A percentile compares a stretch with the other conserved stretches of the same genome.
These are phyloP conservation scores for Ypsolopha scabrella DNA, from an alignment of 2,888 invertebrate species.

Conservation along the genomic window DNA sequence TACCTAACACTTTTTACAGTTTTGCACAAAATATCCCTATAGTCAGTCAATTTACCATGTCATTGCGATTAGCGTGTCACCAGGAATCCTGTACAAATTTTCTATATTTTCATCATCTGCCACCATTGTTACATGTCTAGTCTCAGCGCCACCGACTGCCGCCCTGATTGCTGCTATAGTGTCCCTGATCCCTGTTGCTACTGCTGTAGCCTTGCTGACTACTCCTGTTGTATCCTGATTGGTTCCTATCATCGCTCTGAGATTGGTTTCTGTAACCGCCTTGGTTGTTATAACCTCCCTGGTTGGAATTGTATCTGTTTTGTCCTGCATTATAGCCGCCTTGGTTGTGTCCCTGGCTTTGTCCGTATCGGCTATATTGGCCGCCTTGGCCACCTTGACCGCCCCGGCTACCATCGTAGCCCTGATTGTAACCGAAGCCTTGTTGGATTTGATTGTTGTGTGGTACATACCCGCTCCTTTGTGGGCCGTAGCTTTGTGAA, in stretches of 20 bases:
- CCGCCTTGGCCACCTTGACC: constrained; percentile 13
- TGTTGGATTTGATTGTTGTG: constrained; percentile 9
- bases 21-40: not conserved
- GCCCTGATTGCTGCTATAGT: constrained; percentile 3
- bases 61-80: too few relatives aligned
- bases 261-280: not conserved
- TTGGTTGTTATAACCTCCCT: constrained; percentile 13
- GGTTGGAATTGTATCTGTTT: constrained; percentile 5
- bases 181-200: constrained; percentile 11
- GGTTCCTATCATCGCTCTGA: constrained; percentile 5
- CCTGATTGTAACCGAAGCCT: constrained; percentile 15
- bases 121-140: not conserved
- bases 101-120: not conserved
- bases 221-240: constrained; percentile 9
- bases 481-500: constrained; percentile 46
- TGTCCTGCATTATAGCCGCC: constrained; percentile 5
- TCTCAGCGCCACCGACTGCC: not conserved
- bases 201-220: constrained; percentile 6
- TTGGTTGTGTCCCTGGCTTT: constrained; percentile 11
- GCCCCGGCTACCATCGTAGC: constrained; percentile 16
- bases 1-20: not conserved
- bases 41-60: not conserved
- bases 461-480: constrained; percentile 37
- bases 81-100: too few relatives aligned
- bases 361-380: constrained; percentile 16